A percentile compares a stretch with the other conserved stretches of the same genome.
Evolutionary conservation across 1,140 invertebrate genomes (phyloP).

Genomic region (Coelopa frigida): DNA sequence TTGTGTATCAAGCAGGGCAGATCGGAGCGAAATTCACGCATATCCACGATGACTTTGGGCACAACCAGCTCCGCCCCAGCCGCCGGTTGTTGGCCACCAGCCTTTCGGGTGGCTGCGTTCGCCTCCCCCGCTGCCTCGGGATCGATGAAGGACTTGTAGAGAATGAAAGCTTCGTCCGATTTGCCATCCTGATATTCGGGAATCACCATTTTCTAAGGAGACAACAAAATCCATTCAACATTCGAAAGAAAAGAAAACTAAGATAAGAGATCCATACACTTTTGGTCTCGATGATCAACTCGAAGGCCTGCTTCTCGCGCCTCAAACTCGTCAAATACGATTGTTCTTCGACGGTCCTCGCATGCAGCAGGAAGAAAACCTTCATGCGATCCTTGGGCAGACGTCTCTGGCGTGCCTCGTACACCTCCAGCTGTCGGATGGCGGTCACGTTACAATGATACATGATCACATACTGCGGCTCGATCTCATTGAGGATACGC

Average conservation of each 20-base stretch:
- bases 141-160: slow-evolving; percentile 45
- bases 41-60: slow-evolving; percentile 84
- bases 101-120: slow-evolving; percentile 57
- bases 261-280: slow-evolving; percentile 53
- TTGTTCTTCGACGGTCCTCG: slow-evolving; percentile 91
- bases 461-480: slow-evolving; percentile 79
- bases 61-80: slow-evolving; percentile 35
- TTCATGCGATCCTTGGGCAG: slow-evolving; percentile 53
- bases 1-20: slow-evolving; percentile 90
- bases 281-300: slow-evolving; percentile 84
- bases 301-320: slow-evolving; percentile 91
- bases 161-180: slow-evolving; percentile 60
- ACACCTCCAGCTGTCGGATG: slow-evolving; percentile 81
- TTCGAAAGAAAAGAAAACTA: slow-evolving; percentile 4
- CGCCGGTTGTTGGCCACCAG: slow-evolving; percentile 48
- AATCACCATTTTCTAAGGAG: slow-evolving; percentile 79
- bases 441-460: slow-evolving; percentile 85
- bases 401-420: slow-evolving; percentile 64
- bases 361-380: slow-evolving; percentile 86
- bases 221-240: slow-evolving; percentile 4
- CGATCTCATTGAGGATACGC: slow-evolving; percentile 56
- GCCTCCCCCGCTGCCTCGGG: slow-evolving; percentile 20
- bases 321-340: slow-evolving; percentile 83
- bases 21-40: slow-evolving; percentile 96
- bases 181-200: slow-evolving; percentile 87